These are phyloP conservation scores for Limanda limanda DNA, from an alignment of 2,113 vertebrate genomes.

Conservation along the genomic window DNA sequence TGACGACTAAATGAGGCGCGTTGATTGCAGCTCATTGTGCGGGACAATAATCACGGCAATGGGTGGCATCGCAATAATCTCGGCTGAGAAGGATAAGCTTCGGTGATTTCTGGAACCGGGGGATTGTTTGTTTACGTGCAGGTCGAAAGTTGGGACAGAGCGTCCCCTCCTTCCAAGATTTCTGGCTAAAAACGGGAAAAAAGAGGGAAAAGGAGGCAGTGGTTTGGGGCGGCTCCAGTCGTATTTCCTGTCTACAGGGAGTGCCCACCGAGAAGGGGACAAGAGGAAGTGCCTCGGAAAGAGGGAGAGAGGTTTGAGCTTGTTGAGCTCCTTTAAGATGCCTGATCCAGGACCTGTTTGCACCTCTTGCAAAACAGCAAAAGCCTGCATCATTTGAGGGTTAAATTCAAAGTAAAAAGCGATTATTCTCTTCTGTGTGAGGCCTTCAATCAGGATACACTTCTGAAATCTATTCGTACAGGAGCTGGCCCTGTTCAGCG, in stretches of 20 bases:
- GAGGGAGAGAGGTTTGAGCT: slow-evolving; percentile 26
- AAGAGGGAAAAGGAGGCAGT: slow-evolving; percentile 33
- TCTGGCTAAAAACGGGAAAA: slow-evolving; percentile 42
- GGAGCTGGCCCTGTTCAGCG: slow-evolving; percentile 13
- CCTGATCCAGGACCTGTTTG: no score
- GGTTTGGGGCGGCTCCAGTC: slow-evolving; percentile 59
- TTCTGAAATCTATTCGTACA: slow-evolving; percentile 20
- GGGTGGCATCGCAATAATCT: background rate
- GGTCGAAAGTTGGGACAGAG: slow-evolving; percentile 49
- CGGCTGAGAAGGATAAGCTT: slow-evolving; percentile 7
- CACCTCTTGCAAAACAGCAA: background rate
- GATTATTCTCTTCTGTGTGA: background rate
- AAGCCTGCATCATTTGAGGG: background rate
- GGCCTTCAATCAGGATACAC: background rate
- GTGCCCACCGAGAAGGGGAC: slow-evolving; percentile 79
- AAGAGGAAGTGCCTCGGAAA: slow-evolving; percentile 74
- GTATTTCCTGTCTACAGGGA: slow-evolving; percentile 87
- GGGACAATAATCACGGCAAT: background rate
- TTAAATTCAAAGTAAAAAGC: background rate
- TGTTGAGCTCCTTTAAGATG: slow-evolving; percentile 11
- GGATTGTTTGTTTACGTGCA: slow-evolving; percentile 64
- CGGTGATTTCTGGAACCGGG: slow-evolving; percentile 46
- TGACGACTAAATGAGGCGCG: background rate
- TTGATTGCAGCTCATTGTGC: slow-evolving; percentile 7
- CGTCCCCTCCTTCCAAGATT: slow-evolving; percentile 59